phyloP scores from a whole-genome alignment of 1,140 invertebrate species.

The Calephelis nemesis region DNA sequence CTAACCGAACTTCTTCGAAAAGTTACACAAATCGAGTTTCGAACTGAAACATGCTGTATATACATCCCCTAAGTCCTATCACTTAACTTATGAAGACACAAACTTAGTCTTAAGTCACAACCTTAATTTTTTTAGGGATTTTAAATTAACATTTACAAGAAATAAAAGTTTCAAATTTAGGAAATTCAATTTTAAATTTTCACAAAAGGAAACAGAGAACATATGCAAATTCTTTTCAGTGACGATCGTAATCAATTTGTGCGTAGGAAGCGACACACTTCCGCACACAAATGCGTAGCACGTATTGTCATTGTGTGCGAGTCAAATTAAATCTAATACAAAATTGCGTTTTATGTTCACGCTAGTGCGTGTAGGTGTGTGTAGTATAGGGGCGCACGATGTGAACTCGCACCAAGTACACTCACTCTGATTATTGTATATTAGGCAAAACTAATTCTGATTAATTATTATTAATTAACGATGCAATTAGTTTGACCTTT shows the following conservation, averaged over 20 bases:
- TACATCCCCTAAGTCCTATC: not conserved
- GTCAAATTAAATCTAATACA: constrained; percentile 79
- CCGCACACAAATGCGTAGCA: constrained; percentile 45
- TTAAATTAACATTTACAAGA: constrained; percentile 21
- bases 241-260: constrained; percentile 76
- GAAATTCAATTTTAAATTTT: constrained; percentile 15
- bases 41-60: constrained; percentile 5
- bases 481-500: not conserved
- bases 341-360: constrained; percentile 77
- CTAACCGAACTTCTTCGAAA: constrained; percentile 12
- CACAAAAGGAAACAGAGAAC: constrained; percentile 38
- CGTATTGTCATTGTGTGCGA: constrained; percentile 43
- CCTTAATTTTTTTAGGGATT: not conserved
- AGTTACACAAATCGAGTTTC: not conserved
- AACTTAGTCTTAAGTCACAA: not conserved
- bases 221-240: constrained; percentile 66
- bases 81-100: not conserved
- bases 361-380: constrained; percentile 67
- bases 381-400: constrained; percentile 54
- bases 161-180: not conserved
- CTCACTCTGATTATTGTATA: constrained; percentile 42
- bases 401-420: constrained; percentile 64
- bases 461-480: constrained; percentile 28
- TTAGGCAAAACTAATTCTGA: constrained; percentile 35
- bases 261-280: constrained; percentile 66